Evolutionary conservation across 2,113 vertebrate genomes (phyloP), one percentile per base, ranked within the genome.

Genomic region (Macroglossus sobrinus): DNA sequence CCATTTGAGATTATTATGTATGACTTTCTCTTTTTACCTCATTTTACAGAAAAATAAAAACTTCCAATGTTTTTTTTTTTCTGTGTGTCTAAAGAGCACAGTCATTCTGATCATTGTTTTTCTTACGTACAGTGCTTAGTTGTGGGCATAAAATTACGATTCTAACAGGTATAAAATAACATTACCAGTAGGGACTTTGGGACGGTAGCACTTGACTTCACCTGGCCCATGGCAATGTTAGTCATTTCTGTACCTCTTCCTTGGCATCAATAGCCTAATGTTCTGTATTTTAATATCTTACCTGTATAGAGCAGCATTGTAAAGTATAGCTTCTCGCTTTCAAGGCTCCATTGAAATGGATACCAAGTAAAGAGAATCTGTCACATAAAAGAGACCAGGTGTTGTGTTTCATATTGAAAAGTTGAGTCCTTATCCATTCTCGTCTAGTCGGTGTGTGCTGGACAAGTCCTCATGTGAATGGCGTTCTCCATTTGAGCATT

Each of bases 401-500:
- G 75, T 95, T 96, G 68, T 91, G 92, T 97, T 95, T 97, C 26
- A 24, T 92, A 90, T 96, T 91, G 81, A 40, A 4, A 72, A 76
- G 91, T 38, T 50, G 45, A 71, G 89, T 97, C 95, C 61, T 87
- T 96, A 78, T 97, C 78, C 71, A 91, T 96, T 92, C 76, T 89
- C 45, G 59, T 97, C 69, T 98, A n/a, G 84, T 97, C 68, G 7
- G 30, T 96, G 97, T 97, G 71, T 91, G n/a, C 97, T 85, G 95
- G 93, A 84, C 93, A 59, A 7, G 92, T 96, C 75, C 95, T 97
- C 75, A 81, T 38, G 89, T 88, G 94, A 86, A 96, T 14, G 55
- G n/a, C 35, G 61, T 89, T 89, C 50, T 97, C 93, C 96, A 97
- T 97, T 82, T 93, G 93, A 96, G 94, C 95, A 38, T 98, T 97